These are phyloP conservation scores for Gryllus longicercus DNA, from an alignment of 2,888 invertebrate species.

Conservation along the genomic window DNA sequence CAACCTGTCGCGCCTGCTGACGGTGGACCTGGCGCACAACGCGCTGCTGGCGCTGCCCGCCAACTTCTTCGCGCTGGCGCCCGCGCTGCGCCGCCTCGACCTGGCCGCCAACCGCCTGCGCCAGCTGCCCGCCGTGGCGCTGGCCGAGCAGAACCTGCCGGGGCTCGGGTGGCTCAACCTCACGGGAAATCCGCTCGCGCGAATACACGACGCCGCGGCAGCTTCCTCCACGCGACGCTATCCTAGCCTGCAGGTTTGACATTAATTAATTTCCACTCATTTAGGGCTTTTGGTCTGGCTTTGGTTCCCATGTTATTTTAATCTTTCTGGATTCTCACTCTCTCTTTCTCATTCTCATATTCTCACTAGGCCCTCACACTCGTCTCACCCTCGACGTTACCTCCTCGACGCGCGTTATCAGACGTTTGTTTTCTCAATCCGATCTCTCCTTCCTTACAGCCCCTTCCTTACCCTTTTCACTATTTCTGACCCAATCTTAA, in stretches of 20 bases:
- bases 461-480: no score
- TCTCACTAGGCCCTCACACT: no score
- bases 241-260: slow-evolving; percentile 63
- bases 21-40: slow-evolving; percentile 74
- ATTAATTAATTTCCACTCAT: background rate
- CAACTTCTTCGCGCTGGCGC: slow-evolving; percentile 74
- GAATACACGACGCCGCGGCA: slow-evolving; percentile 59
- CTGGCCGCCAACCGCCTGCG: slow-evolving; percentile 74
- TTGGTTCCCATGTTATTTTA: no score
- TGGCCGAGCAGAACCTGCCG: slow-evolving; percentile 71
- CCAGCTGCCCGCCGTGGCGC: slow-evolving; percentile 71
- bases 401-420: no score
- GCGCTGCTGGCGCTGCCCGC: slow-evolving; percentile 70
- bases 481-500: no score
- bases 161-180: slow-evolving; percentile 73
- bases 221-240: slow-evolving; percentile 64
- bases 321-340: no score
- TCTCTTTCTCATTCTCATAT: no score
- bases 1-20: slow-evolving; percentile 68
- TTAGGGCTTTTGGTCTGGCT: no score
- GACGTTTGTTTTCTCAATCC: no score
- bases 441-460: no score
- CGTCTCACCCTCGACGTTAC: no score
- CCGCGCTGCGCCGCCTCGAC: slow-evolving; percentile 69
- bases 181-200: slow-evolving; percentile 74